Base-by-base conservation (phyloP, 2,888 invertebrate genomes). In the Yponomeuta evonymella region DNA sequence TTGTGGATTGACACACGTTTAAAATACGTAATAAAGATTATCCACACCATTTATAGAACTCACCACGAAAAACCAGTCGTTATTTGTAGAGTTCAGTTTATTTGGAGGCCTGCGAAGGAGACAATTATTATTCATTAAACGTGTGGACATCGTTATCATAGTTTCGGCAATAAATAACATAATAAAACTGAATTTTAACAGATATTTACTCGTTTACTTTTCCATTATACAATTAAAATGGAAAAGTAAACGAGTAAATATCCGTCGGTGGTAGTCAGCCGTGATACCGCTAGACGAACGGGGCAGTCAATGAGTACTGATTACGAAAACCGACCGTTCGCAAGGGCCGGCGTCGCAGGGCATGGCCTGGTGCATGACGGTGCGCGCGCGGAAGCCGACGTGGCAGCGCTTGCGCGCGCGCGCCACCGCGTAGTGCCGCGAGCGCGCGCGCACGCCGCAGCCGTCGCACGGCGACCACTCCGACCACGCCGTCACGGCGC, bases 391-490 rank as follows among this genome's bases (percentile, higher is more conserved):
- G 78, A 78, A 88, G 2, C 90, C 87, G 58, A 90, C 81, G 81
- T 93, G 93, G 78, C 95, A 96, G 70, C 93, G 93, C 79, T 95
- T 95, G 73, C 90, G 93, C 0, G 95, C 95, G 69, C 93, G 93
- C 73, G 93, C 90, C 70, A 85, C 93, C 64, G 94, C 83, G 84
- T 95, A 96, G 76, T 94, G 93, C 0, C 97, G 90, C 11, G 94
- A 94, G 71, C 96, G 93, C 0, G 95, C 95, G 73, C 95, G 94
- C n/a, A 94, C 93, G 0, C 97, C 94, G 58, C 94, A 95, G 6
- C 95, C 95, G 73, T 83, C 86, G 83, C 97, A 97, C 43, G 95
- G 93, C 0, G 96, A 95, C 96, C 96, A 97, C 58, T 93, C 93
- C 1, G 95, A 94, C 97, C 97, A 97, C 29, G 93, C 89, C 0